These are phyloP conservation scores for Drosophila mojavensis DNA, from an alignment of 1,140 invertebrate species.

Conservation along the genomic window DNA sequence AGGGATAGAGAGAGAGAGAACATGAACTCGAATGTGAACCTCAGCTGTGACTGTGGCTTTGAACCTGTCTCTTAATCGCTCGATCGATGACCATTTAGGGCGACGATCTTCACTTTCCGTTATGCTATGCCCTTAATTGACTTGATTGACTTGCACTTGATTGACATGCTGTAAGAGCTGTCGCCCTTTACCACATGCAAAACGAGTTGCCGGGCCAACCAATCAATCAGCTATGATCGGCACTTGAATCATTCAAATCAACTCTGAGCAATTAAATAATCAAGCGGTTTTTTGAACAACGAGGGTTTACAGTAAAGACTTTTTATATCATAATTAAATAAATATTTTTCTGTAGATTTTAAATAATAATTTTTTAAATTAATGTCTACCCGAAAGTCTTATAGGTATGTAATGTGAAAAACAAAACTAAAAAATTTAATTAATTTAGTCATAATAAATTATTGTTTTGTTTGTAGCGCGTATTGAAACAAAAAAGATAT, in stretches of 20 bases:
- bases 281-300: too few relatives aligned
- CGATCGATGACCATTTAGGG: conserved; percentile 27
- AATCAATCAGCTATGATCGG: conserved; percentile 19
- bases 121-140: conserved; percentile 66
- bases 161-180: conserved; percentile 54
- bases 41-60: neutral
- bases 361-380: too few relatives aligned
- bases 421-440: too few relatives aligned
- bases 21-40: conserved; percentile 35
- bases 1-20: conserved; percentile 7
- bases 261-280: too few relatives aligned
- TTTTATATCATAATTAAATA: too few relatives aligned
- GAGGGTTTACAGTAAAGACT: too few relatives aligned
- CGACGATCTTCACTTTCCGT: conserved; percentile 61
- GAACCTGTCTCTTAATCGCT: conserved; percentile 15
- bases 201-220: neutral
- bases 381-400: too few relatives aligned
- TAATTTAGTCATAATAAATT: too few relatives aligned
- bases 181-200: conserved; percentile 28
- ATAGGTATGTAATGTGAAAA: too few relatives aligned
- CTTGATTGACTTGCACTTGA: conserved; percentile 43
- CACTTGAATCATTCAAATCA: neutral
- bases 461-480: too few relatives aligned
- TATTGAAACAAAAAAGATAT: too few relatives aligned
- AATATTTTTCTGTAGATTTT: too few relatives aligned